phyloP scores from a whole-genome alignment of 2,113 vertebrate species.

The Abramis brama region DNA sequence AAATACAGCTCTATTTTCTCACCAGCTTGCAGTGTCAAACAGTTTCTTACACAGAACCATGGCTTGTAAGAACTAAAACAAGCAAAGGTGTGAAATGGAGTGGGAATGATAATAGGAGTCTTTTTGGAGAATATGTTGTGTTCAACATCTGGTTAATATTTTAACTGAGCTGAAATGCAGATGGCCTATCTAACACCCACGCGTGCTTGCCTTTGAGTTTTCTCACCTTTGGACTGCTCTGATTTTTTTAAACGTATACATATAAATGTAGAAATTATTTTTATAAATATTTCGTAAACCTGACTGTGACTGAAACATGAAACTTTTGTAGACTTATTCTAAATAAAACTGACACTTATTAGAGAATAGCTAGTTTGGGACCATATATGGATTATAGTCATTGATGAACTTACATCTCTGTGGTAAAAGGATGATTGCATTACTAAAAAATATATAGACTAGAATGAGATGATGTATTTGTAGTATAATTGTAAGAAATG shows the following conservation, averaged over 20 bases:
- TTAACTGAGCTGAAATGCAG: conserved; percentile 9
- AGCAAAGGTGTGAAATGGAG: not conserved
- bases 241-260: not conserved
- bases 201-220: not conserved
- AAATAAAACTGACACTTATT: too few species aligned
- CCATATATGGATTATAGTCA: too few species aligned
- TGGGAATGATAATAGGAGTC: conserved; percentile 18
- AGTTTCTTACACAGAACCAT: not conserved
- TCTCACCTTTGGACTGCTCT: not conserved
- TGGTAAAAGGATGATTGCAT: too few species aligned
- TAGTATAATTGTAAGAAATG: too few species aligned
- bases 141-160: conserved; percentile 36
- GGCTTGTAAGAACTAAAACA: not conserved
- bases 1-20: conserved; percentile 16
- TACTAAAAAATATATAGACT: too few species aligned
- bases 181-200: conserved; percentile 11
- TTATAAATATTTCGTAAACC: not conserved
- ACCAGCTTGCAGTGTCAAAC: not conserved
- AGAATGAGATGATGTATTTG: too few species aligned
- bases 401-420: too few species aligned
- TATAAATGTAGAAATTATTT: not conserved
- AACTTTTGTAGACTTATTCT: too few species aligned
- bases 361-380: too few species aligned
- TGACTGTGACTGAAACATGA: not conserved
- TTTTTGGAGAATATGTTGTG: conserved; percentile 4